Evolutionary conservation across 2,113 vertebrate species (phyloP), one percentile per base, ranked within the genome.

Genomic region (Fukomys damarensis): DNA sequence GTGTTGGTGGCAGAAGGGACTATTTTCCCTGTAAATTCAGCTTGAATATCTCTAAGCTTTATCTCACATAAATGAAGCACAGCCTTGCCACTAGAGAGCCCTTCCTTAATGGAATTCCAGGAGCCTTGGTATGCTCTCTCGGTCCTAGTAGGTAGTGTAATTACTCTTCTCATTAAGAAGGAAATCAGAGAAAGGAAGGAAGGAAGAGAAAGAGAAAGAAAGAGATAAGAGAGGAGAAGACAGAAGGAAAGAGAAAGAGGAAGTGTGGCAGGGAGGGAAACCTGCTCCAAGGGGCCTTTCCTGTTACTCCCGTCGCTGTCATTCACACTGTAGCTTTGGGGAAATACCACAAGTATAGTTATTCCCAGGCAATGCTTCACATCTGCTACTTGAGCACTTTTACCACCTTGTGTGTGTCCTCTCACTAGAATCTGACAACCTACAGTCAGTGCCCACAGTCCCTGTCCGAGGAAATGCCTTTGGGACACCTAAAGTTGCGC

Each of bases 181-280:
- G 41, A 9, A 49, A 49, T 49, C 5, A 49, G 46, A 49, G 68
- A 72, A 72, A 38, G 4, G n/a, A 7, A 7, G 65, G 30, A 16
- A 9, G 3, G 2, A 14, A 10, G 17, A 9, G 9, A 7, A 32
- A 3, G 19, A 63, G 7, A 61, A 61, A 14, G 8, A 10, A 4
- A 26, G 54, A 22, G 13, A 30, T 1, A 0, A 10, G 9, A 5
- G 11, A 32, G 52, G 43, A 16, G 5, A 28, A 5, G 22, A 12
- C 14, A 63, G 26, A 2, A 17, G 16, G 7, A 41, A 72, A 9
- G 24, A 54, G 58, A 58, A 74, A 54, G 72, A 81, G 5, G 52
- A 32, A 49, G 5, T 16, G 20, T 28, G 13, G 4, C 7, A 35
- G 38, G 74, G 8, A 43, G 32, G 38, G 38, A 82, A 83, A 61